Base-by-base conservation (phyloP, 2,888 invertebrate species). In the Leucophenga montana region DNA sequence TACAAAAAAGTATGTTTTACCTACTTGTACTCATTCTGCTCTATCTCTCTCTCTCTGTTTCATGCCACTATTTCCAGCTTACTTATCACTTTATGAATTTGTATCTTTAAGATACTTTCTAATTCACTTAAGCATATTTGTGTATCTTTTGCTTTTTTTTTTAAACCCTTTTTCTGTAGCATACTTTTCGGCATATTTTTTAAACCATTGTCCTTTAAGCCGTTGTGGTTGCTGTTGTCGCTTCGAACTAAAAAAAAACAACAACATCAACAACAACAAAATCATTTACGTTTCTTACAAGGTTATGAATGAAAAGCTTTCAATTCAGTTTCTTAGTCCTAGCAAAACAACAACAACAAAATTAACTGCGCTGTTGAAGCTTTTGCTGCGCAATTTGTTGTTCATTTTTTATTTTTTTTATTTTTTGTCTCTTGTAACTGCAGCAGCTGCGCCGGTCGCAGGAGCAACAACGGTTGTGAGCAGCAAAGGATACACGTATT, bases 221-320 rank as follows among this genome's bases (percentile, higher is more conserved):
- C n/a, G n/a, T 50, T 66, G 54, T 53, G 71, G 33, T 62, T 69
- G 39, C 56, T 68, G 39, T 61, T 66, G 22, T 22, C 50, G 53
- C 14, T 16, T 20, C n/a, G 22, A 13, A 66, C 16, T 3, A 39
- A 8, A 8, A 39, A 39, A 11, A 39, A 39, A 27, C 2, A 4
- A 8, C 48, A 18, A 46, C 20, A 20, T 16, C 64, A 46, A 48
- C 20, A n/a, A n/a, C n/a, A n/a, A 14, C 46, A 67, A 67, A 46
- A 46, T n/a, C 0, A 22, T 66, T 53, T 50, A 31, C 50, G 22
- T 50, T 44, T 1, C 2, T 67, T 69, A 77, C 78, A 77, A 81
- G 85, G 85, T 85, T 86, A 85, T 86, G 85, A 86, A 86, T 86
- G 85, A 86, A 86, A 86, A 86, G 87, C 87, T 86, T 76, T 70